Base-by-base conservation (phyloP, 2,797 vertebrate genomes). In the Vultur gryphus region DNA sequence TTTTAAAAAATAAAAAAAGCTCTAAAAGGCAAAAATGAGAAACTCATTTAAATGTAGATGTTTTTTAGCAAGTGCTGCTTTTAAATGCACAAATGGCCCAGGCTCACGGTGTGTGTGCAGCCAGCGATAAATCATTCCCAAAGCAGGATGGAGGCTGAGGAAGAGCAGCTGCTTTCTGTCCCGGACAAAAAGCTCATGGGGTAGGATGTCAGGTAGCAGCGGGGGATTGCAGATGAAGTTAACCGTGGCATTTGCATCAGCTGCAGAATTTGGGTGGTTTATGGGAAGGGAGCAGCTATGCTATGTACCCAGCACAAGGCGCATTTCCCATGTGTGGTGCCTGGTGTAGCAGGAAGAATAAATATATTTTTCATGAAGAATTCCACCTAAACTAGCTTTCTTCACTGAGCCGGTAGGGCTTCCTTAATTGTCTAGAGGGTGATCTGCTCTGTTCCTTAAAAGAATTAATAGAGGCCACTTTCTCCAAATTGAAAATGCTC, bases 271-370 rank as follows among this genome's bases (percentile, higher is more conserved):
- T 8, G 13, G 3, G 33, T 57, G 9, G 33, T 41, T 84, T 43
- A 13, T 43, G 58, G 58, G 35, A n/a, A 33, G 44, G 62, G 31
- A 83, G 62, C 35, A 72, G 49, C 44, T 5, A 0, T 33, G 72
- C 72, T 43, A 1, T 0, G 2, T 21, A 7, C 41, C 35, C 5
- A 7, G 77, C 35, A 1, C 0, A 3, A 69, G 13, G 49, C 65
- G 29, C 15, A 0, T 51, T 51, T 51, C 39, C 35, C 17, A 17
- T 2, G 2, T 1, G 2, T 21, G 25, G 6, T 67, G 35, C 55
- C 76, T 79, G 77, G 19, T 25, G 48, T 14, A 10, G 41, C 33
- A 54, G 41, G 39, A 57, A 41, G 57, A 37, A 87, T 46, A 76
- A 87, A 55, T 55, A 7, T 4, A 10, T 71, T 84, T 91, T 64